Conservation (phyloP, 2,797 vertebrate species). For the Scolopax rusticola region DNA sequence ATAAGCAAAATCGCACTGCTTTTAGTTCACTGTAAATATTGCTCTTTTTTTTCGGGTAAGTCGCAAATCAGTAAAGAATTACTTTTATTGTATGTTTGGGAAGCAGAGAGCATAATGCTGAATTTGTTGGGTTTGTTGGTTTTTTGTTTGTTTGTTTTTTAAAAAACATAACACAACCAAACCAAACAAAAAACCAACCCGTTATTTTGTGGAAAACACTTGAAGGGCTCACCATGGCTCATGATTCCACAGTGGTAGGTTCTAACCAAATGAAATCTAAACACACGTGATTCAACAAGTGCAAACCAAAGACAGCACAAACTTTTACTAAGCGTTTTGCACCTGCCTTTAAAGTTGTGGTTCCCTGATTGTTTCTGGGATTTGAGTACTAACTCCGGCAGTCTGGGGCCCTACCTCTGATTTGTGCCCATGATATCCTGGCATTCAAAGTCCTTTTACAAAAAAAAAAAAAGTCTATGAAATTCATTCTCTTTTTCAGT, state of each 20-base stretch:
- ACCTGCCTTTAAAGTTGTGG: not conserved
- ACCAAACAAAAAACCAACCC: no score
- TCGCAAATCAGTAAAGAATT: not conserved
- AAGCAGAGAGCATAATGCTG: rapidly evolving
- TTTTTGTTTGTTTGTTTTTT: not conserved
- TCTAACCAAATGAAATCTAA: not conserved
- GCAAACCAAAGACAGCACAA: not conserved
- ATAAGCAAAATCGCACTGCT: not conserved
- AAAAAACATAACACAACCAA: not conserved
- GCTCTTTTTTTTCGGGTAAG: not conserved
- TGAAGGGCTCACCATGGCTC: not conserved
- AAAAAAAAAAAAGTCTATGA: not conserved
- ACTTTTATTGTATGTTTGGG: not conserved
- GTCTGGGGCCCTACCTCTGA: not conserved
- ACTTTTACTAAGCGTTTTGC: not conserved
- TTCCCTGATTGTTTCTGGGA: not conserved
- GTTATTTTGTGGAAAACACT: not conserved
- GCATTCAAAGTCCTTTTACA: not conserved
- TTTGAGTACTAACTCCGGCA: not conserved
- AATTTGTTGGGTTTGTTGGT: not conserved
- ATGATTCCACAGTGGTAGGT: not conserved
- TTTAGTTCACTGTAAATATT: not conserved
- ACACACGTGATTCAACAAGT: not conserved
- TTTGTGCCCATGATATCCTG: not conserved
- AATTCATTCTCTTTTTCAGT: not conserved